phyloP scores from a whole-genome alignment of 1,140 invertebrate species.

The Ostrea edulis region DNA sequence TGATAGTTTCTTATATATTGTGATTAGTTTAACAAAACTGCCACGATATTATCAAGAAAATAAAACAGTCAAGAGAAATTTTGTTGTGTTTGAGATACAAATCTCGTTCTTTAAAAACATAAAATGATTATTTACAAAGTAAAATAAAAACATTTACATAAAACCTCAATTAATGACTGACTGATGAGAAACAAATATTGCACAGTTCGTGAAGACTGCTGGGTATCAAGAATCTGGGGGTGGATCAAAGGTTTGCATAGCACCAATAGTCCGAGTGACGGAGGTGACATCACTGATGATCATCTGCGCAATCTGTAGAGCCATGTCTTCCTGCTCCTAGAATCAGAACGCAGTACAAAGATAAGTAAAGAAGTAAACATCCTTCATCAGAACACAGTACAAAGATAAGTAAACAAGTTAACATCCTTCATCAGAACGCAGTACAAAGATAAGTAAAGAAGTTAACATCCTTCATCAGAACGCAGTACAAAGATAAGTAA shows the following conservation, averaged over 20 bases:
- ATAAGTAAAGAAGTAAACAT: not conserved
- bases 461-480: too few relatives aligned
- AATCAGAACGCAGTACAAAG: not conserved
- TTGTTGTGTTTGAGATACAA: too few relatives aligned
- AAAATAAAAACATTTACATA: not conserved
- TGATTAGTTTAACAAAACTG: too few relatives aligned
- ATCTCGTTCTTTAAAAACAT: too few relatives aligned
- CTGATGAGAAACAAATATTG: not conserved
- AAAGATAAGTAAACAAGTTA: not conserved
- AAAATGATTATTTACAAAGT: too few relatives aligned
- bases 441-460: not conserved
- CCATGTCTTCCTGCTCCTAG: conserved; percentile 93
- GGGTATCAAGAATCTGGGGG: not conserved
- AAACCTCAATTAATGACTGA: not conserved
- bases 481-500: not conserved
- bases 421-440: not conserved
- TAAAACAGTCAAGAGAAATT: too few relatives aligned
- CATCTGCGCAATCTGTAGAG: conserved; percentile 96
- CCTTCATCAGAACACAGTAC: not conserved
- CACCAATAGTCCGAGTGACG: conserved; percentile 83
- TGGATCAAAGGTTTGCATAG: conserved; percentile 45
- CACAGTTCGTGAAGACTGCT: not conserved
- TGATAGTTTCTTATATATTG: too few relatives aligned
- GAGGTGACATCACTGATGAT: conserved; percentile 94
- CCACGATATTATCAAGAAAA: too few relatives aligned